A percentile compares a stretch with the other conserved stretches of the same genome.
phyloP scores from a whole-genome alignment of 1,140 invertebrate genomes.

The Phymorhynchus buccinoides region DNA sequence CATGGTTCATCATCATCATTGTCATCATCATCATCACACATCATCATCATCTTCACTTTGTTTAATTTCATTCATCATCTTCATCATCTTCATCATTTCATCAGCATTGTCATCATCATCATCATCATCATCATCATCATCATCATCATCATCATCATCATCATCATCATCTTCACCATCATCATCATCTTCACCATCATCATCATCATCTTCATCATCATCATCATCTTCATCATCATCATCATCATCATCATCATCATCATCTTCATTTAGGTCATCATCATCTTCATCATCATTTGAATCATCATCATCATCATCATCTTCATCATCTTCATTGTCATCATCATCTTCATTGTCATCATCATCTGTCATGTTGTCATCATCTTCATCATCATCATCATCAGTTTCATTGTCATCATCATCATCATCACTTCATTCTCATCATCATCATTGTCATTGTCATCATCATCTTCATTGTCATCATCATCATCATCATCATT shows the following conservation, averaged over 20 bases:
- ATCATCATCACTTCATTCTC: no score
- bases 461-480: no score
- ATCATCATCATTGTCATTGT: no score
- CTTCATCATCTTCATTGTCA: neutral
- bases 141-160: neutral
- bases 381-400: constrained; percentile 21
- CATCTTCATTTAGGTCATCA: no score
- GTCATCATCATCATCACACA: no score
- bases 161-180: neutral
- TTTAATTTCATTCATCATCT: neutral
- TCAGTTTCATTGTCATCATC: no score
- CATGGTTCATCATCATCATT: no score
- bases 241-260: neutral
- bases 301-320: neutral
- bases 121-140: neutral
- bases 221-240: neutral
- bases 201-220: constrained; percentile 10
- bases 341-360: constrained; percentile 35
- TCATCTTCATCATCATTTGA: no score
- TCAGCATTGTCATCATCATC: neutral
- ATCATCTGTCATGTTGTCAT: constrained; percentile 28
- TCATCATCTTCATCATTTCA: neutral
- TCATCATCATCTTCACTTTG: neutral
- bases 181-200: constrained; percentile 11
- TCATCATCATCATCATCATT: no score